Evolutionary conservation across 2,888 invertebrate species (phyloP).

Genomic region (Drosophila borborema): DNA sequence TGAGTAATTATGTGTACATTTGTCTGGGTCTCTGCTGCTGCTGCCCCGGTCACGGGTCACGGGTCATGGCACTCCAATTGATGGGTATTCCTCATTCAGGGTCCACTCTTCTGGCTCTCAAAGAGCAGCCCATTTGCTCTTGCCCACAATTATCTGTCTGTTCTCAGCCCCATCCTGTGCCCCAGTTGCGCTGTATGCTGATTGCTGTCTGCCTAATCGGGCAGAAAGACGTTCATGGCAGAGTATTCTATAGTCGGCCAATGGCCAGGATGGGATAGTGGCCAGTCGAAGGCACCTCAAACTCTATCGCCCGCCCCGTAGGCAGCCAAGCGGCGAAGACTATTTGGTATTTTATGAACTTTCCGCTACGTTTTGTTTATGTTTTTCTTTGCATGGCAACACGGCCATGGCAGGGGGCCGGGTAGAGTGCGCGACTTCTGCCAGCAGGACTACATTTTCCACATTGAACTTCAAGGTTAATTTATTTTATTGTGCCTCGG

Average conservation of each 20-base stretch:
- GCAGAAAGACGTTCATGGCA: slow-evolving; percentile 35
- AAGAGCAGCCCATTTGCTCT: background rate
- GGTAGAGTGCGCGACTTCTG: slow-evolving; percentile 15
- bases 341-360: slow-evolving; percentile 48
- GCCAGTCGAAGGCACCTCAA: background rate
- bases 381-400: slow-evolving; percentile 42
- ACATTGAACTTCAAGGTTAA: slow-evolving; percentile 72
- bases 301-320: slow-evolving; percentile 25
- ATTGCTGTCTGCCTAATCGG: slow-evolving; percentile 48
- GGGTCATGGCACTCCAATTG: slow-evolving; percentile 1
- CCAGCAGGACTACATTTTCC: slow-evolving; percentile 45
- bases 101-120: background rate
- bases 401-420: slow-evolving; percentile 10
- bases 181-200: background rate
- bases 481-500: slow-evolving; percentile 67
- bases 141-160: slow-evolving; percentile 13
- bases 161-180: background rate
- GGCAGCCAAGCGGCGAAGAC: slow-evolving; percentile 35
- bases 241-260: background rate
- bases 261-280: background rate
- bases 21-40: background rate
- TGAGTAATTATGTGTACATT: slow-evolving; percentile 65
- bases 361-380: slow-evolving; percentile 42
- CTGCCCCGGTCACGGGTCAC: background rate
- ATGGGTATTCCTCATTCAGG: slow-evolving; percentile 11